Evolutionary conservation across 2,888 invertebrate genomes (phyloP).

Genomic region (Eupsilia transversa): DNA sequence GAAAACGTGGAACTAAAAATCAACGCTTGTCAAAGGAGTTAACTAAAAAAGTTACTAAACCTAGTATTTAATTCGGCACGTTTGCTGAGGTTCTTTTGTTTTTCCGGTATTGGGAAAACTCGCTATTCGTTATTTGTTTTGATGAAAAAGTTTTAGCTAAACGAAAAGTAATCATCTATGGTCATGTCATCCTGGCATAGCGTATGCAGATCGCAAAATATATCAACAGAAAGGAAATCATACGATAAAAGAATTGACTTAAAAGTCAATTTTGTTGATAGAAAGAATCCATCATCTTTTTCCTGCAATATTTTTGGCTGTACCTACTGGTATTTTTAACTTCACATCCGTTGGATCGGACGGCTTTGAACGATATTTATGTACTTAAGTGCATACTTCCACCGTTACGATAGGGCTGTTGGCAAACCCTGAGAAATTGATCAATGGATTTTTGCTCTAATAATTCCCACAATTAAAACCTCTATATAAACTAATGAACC

Average conservation of each 20-base stretch:
- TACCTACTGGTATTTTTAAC: constrained; percentile 2
- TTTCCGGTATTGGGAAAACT: constrained; percentile 15
- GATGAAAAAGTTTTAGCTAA: neutral
- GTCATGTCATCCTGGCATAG: neutral
- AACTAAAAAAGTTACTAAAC: too few relatives aligned
- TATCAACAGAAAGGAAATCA: neutral
- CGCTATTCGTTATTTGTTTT: neutral
- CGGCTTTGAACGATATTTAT: constrained; percentile 53
- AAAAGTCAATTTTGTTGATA: neutral
- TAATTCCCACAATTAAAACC: constrained; percentile 89
- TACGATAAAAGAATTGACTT: neutral
- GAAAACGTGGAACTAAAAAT: constrained; percentile 32
- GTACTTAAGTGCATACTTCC: constrained; percentile 63
- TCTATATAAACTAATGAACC: constrained; percentile 87
- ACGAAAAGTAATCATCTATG: too few relatives aligned
- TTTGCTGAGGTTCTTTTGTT: constrained; percentile 24
- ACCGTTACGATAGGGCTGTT: constrained; percentile 82
- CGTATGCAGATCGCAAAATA: neutral
- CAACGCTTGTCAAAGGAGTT: neutral
- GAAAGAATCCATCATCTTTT: neutral
- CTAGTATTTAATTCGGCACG: constrained; percentile 8
- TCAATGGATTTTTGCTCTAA: constrained; percentile 88
- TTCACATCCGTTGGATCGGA: constrained; percentile 50
- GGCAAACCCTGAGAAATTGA: constrained; percentile 87
- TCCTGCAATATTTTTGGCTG: constrained; percentile 35